These are phyloP conservation scores for Ectropis grisescens DNA, from an alignment of 1,140 invertebrate species.

Conservation along the genomic window DNA sequence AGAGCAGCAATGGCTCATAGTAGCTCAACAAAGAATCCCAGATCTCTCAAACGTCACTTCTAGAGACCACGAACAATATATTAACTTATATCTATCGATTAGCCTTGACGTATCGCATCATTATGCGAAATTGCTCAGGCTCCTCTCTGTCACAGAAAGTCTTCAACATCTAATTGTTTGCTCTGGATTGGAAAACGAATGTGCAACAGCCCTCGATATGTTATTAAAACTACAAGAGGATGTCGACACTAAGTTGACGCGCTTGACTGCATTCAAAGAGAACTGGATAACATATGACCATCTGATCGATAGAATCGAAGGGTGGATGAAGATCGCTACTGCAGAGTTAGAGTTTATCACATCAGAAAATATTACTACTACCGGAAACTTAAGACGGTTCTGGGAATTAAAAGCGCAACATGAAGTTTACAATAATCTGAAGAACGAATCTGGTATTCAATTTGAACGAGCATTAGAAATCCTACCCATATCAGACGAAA, in stretches of 20 bases:
- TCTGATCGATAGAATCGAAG: slow-evolving; percentile 78
- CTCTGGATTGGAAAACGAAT: slow-evolving; percentile 78
- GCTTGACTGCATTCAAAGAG: slow-evolving; percentile 80
- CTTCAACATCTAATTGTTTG: slow-evolving; percentile 82
- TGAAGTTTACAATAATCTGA: slow-evolving; percentile 85
- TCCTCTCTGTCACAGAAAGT: slow-evolving; percentile 79
- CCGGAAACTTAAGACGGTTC: slow-evolving; percentile 82
- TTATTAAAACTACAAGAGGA: slow-evolving; percentile 80
- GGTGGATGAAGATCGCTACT: slow-evolving; percentile 81
- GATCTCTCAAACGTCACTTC: slow-evolving; percentile 83
- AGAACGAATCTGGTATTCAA: slow-evolving; percentile 77
- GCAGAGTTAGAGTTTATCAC: slow-evolving; percentile 72
- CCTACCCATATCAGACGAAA: slow-evolving; percentile 84
- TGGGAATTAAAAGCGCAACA: slow-evolving; percentile 91
- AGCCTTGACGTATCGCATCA: slow-evolving; percentile 83
- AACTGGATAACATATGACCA: slow-evolving; percentile 81
- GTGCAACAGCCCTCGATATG: slow-evolving; percentile 77
- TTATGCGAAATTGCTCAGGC: slow-evolving; percentile 80
- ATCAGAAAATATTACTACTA: slow-evolving; percentile 69
- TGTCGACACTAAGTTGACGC: slow-evolving; percentile 77
- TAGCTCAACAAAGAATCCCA: slow-evolving; percentile 84
- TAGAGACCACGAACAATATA: slow-evolving; percentile 86
- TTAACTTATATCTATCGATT: slow-evolving; percentile 84
- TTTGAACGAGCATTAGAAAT: slow-evolving; percentile 84
- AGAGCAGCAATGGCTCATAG: slow-evolving; percentile 84